A percentile compares a stretch with the other conserved stretches of the same genome.
Evolutionary conservation across 2,113 vertebrate genomes (phyloP).

Genomic region (Panthera leo): DNA sequence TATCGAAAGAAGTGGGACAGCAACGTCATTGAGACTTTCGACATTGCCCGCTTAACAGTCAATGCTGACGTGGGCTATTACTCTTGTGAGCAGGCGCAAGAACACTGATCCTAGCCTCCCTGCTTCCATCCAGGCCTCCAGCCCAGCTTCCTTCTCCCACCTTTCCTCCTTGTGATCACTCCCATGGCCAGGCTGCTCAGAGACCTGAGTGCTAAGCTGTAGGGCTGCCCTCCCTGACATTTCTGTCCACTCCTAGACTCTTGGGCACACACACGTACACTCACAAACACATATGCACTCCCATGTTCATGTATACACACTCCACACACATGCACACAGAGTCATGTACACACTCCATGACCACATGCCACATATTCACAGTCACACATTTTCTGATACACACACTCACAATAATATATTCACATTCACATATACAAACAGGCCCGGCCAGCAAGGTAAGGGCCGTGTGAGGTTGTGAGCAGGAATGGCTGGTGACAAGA

Average conservation of each 20-base stretch:
- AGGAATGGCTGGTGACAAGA: neutral
- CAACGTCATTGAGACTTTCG: conserved; percentile 97
- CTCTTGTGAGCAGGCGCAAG: conserved; percentile 71
- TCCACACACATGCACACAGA: neutral
- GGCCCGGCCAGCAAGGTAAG: conserved; percentile 18
- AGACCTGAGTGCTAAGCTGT: neutral
- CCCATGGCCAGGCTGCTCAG: neutral
- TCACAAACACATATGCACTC: neutral
- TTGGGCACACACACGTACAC: neutral
- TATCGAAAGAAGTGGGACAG: conserved; percentile 96
- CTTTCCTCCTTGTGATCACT: neutral
- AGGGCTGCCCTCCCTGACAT: neutral
- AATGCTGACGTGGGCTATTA: conserved; percentile 97
- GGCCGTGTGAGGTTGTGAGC: neutral
- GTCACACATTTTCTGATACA: neutral
- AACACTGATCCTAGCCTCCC: neutral
- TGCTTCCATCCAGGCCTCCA: neutral
- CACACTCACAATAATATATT: neutral
- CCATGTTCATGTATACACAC: neutral
- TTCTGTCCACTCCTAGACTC: neutral
- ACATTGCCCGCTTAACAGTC: conserved; percentile 95
- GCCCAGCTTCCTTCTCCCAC: neutral
- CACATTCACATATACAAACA: neutral
- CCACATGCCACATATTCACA: neutral
- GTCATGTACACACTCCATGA: neutral